phyloP scores from a whole-genome alignment of 2,113 vertebrate species.

The Pavo muticus region DNA sequence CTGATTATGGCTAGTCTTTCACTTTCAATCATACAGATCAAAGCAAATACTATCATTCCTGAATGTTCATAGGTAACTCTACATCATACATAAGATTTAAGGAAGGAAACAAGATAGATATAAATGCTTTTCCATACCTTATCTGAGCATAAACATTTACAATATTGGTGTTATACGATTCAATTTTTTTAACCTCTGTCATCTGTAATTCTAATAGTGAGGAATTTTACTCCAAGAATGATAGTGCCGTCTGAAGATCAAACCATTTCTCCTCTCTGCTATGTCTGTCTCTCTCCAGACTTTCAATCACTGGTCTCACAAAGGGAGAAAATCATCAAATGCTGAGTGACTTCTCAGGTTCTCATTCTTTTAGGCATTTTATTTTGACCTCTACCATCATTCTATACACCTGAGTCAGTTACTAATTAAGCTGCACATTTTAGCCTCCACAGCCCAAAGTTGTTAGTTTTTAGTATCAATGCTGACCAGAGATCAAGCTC shows the following conservation, averaged over 20 bases:
- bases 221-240: background rate
- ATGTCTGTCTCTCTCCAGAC: background rate
- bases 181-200: background rate
- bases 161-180: background rate
- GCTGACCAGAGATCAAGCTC: background rate
- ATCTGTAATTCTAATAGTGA: background rate
- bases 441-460: background rate
- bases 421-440: background rate
- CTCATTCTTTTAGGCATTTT: background rate
- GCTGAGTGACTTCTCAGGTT: background rate
- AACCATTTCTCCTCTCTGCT: background rate
- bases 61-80: background rate
- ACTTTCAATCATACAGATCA: background rate
- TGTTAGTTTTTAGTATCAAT: background rate
- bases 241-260: background rate
- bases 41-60: constrained; percentile 6
- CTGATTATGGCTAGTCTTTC: background rate
- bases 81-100: background rate
- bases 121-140: background rate
- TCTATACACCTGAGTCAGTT: background rate
- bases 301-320: background rate
- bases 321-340: background rate
- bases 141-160: background rate
- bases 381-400: background rate
- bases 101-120: background rate